phyloP scores from a whole-genome alignment of 35 echinoderm and acorn worm genomes.

The Amphiura filiformis region DNA sequence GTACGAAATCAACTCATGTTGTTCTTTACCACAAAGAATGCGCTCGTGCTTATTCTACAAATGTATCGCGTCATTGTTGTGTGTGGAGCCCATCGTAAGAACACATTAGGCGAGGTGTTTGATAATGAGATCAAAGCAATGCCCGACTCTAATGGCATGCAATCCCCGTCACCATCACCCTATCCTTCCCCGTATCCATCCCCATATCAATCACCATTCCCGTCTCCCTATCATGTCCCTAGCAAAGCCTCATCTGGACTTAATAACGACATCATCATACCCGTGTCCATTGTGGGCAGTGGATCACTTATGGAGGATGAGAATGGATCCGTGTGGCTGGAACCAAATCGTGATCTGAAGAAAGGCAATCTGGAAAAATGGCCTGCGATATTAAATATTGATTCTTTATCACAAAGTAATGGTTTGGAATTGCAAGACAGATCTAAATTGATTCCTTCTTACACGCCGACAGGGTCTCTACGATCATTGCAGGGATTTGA shows the following conservation, averaged over 20 bases:
- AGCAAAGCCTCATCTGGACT: neutral
- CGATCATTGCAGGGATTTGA: neutral
- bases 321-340: neutral
- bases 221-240: neutral
- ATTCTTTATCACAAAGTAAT: neutral
- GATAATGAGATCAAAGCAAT: neutral
- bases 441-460: neutral
- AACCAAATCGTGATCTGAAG: neutral
- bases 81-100: neutral
- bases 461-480: neutral
- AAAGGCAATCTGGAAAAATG: neutral
- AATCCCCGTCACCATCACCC: neutral
- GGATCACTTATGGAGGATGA: neutral
- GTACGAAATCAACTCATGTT: constrained; percentile 50
- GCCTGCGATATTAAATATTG: neutral
- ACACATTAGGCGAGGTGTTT: neutral
- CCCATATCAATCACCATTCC: neutral
- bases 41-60: constrained; percentile 51
- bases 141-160: neutral
- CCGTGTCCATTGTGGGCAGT: neutral
- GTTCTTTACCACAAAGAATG: constrained; percentile 74
- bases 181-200: neutral
- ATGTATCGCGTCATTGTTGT: constrained; percentile 56
- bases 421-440: neutral
- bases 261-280: neutral